Base-by-base conservation (phyloP, 2,113 vertebrate species). In the Podiceps cristatus region DNA sequence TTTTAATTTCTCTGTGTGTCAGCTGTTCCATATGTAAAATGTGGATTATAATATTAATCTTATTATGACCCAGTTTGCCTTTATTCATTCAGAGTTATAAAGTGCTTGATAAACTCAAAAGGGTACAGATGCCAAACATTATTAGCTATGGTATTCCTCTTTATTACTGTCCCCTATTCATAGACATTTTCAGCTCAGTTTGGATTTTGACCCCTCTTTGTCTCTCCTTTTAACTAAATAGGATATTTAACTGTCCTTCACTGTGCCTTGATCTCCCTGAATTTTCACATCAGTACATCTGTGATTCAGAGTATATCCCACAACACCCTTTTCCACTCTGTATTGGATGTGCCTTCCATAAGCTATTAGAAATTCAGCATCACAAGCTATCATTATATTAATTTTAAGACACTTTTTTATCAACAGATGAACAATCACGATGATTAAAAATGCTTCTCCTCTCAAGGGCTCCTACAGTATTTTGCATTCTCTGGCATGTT, bases 371-470 rank as follows among this genome's bases (percentile, higher is more conserved):
- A 62, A 94, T 94, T 96, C 93, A 94, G 66, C 45, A 79, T 96
- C 92, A 74, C 53, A 91, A 95, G 66, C 94, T 86, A 94, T 87
- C 42, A 87, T 96, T 92, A 95, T 88, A 89, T 95, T 97, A 96
- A 98, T 94, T 97, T 96, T 93, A 86, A 92, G 81, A 78, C 71
- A 66, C 31, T 60, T 96, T 95, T 94, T 95, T 91, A 95, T 90
- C 89, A 97, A 93, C 71, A 94, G 89, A 93, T 94, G 93, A 97
- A 96, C 95, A 96, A 95, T 95, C 95, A 93, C 0, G 16, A 64
- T 94, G 91, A 97, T 96, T 96, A 96, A 96, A 97, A 97, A 95
- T 58, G 86, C 84, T 86, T 94, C 88, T 97, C 47, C 64, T 95
- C 71, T 96, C 92, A 86, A 93, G 94, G 79, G 74, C 69, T 95